phyloP scores from a whole-genome alignment of 1,140 invertebrate species.

The Liolophura sinensis region DNA sequence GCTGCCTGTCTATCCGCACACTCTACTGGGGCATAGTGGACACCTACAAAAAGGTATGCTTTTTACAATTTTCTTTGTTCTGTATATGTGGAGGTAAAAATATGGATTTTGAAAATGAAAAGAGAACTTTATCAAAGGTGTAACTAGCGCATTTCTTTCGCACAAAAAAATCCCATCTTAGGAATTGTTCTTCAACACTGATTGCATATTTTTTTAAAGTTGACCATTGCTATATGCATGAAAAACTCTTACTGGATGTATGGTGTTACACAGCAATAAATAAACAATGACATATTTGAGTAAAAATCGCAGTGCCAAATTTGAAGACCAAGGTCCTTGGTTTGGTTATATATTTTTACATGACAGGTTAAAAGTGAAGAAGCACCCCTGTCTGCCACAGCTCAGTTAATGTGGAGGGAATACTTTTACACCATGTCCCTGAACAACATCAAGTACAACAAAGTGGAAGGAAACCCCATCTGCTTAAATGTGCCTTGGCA shows the following conservation, averaged over 20 bases:
- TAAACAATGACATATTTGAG: background rate
- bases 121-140: no score
- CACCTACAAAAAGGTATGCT: conserved; percentile 28
- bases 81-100: background rate
- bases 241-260: background rate
- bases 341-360: background rate
- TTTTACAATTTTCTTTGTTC: background rate
- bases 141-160: no score
- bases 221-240: background rate
- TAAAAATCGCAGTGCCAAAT: background rate
- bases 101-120: no score
- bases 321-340: background rate
- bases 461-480: conserved; percentile 86
- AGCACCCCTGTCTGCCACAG: conserved; percentile 81
- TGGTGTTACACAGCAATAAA: background rate
- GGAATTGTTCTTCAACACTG: background rate
- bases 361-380: conserved; percentile 6
- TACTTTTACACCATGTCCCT: conserved; percentile 91
- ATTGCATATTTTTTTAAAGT: background rate
- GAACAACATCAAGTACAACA: conserved; percentile 84
- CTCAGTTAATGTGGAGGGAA: conserved; percentile 86
- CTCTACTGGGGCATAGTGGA: conserved; percentile 49
- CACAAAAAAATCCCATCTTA: no score
- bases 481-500: conserved; percentile 93
- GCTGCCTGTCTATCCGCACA: conserved; percentile 59